Evolutionary conservation across 2,797 vertebrate genomes (phyloP).

Genomic region (Choloepus didactylus): DNA sequence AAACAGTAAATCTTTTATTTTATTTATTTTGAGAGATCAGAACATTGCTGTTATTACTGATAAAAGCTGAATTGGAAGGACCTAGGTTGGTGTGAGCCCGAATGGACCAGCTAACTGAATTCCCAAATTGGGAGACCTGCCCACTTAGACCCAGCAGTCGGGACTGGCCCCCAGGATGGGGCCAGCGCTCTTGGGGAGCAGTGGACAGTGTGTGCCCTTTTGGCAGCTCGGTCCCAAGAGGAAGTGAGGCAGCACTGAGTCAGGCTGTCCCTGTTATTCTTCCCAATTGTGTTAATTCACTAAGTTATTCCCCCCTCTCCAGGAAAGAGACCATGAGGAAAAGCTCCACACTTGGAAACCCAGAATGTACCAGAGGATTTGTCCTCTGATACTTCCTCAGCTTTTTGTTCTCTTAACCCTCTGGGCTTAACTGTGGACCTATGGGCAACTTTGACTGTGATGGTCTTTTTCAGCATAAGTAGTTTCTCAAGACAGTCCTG

Average conservation of each 20-base stretch:
- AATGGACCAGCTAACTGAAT: rapidly evolving
- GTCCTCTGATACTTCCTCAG: background rate
- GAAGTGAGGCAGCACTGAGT: background rate
- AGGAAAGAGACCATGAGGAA: background rate
- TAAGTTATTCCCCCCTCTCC: too few relatives aligned
- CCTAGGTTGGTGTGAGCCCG: background rate
- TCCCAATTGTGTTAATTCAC: background rate
- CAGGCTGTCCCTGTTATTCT: background rate
- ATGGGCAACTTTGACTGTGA: background rate
- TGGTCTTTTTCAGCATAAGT: background rate
- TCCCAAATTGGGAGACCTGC: background rate
- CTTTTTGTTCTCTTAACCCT: background rate
- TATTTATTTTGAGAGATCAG: background rate
- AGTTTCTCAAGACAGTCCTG: background rate
- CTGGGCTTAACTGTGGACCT: background rate
- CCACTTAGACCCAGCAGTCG: too few relatives aligned
- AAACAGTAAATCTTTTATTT: background rate
- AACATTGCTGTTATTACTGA: too few relatives aligned
- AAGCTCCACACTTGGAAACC: background rate
- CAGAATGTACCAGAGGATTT: background rate
- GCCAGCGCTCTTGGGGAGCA: too few relatives aligned
- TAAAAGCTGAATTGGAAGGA: background rate
- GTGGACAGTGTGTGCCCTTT: background rate
- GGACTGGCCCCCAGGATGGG: background rate
- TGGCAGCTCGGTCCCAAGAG: background rate